phyloP scores from a whole-genome alignment of 1,140 invertebrate species.

The Rhopalosiphum maidis region DNA sequence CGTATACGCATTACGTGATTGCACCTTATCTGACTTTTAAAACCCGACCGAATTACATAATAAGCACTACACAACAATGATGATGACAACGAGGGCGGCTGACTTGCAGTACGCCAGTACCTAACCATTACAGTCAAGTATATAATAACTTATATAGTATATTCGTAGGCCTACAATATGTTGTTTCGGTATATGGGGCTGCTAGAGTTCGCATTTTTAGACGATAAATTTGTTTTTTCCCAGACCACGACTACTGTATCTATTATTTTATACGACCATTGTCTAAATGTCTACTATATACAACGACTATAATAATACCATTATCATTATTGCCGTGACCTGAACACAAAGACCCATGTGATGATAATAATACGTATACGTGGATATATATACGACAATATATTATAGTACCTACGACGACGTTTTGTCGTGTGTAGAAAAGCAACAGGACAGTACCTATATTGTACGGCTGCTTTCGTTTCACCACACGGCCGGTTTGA shows the following conservation, averaged over 20 bases:
- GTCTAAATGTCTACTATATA: background rate
- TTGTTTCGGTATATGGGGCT: background rate
- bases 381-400: background rate
- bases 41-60: background rate
- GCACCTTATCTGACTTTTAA: slow-evolving; percentile 1
- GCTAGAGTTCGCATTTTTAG: background rate
- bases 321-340: background rate
- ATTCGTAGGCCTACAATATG: background rate
- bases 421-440: background rate
- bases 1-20: background rate
- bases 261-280: background rate
- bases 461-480: background rate
- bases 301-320: background rate
- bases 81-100: no score
- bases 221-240: background rate
- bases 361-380: background rate
- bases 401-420: background rate
- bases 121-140: background rate
- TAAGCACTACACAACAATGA: background rate
- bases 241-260: background rate
- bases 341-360: background rate
- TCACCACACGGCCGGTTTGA: background rate
- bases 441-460: background rate
- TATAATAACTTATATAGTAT: background rate
- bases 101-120: background rate